Evolutionary conservation across 1,140 invertebrate genomes (phyloP), one percentile per base, ranked within the genome.

Genomic region (Choristoneura fumiferana): DNA sequence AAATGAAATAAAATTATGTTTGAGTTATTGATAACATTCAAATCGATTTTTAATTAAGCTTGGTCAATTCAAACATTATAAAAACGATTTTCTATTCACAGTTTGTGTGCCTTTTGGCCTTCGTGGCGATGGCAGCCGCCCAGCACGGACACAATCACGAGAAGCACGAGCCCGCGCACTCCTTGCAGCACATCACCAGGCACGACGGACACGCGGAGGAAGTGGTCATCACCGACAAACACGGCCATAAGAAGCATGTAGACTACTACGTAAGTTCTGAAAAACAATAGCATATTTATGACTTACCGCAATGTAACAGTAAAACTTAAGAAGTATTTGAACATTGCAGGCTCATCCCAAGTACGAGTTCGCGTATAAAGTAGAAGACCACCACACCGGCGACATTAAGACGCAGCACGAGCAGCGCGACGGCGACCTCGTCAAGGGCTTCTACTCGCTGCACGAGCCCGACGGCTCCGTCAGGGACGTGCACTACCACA

Each of bases 221-320:
- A 12, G 18, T 49, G 15, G 53, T 18, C 37, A 65, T 17, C 57
- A 62, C 29, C 10, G 52, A 59, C 13, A 13, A 53, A 0, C 43
- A 40, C 9, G 35, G 58, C 8, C 54, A 64, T 12, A 29, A n/a
- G n/a, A n/a, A 63, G 2, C 53, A 63, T 17, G 54, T 58, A 35
- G 62, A 64, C 18, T 64, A 68, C 45, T 62, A 68, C 52, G 65
- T 63, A 61, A 22, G 62, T 12, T 4, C 18, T n/a, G n/a, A 29
- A 3, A 29, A 29, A 6, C 22, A 29, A 29, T 3, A 3, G 22
- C 6, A n/a, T n/a, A n/a, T n/a, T n/a, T n/a, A n/a, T n/a, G n/a
- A n/a, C n/a, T n/a, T n/a, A n/a, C n/a, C n/a, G n/a, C n/a, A n/a
- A n/a, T n/a, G n/a, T n/a, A n/a, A n/a, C n/a, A n/a, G n/a, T n/a